Evolutionary conservation across 2,888 invertebrate genomes (phyloP).

Genomic region (Cantharis rustica): DNA sequence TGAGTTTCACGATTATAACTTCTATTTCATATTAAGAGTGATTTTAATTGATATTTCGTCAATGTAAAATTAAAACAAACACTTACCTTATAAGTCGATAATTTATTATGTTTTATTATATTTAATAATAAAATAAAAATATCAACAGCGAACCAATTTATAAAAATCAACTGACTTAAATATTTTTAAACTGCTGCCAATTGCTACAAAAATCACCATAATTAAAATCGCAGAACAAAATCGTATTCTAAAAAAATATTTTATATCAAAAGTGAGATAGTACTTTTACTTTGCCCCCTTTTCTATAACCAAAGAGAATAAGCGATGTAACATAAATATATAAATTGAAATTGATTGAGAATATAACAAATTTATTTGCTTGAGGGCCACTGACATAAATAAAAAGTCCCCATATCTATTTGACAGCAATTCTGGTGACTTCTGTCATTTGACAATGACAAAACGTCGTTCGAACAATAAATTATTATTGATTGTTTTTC

Average conservation of each 20-base stretch:
- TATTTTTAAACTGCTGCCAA: neutral
- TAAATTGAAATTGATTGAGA: too few species aligned
- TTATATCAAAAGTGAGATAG: too few species aligned
- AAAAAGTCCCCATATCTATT: too few species aligned
- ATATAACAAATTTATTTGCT: too few species aligned
- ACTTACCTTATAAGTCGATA: neutral
- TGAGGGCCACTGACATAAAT: too few species aligned
- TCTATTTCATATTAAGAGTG: too few species aligned
- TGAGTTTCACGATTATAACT: too few species aligned
- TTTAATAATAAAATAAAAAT: too few species aligned
- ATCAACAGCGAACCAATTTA: too few species aligned
- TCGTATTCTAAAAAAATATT: neutral
- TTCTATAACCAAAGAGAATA: neutral
- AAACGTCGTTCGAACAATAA: neutral
- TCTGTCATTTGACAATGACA: neutral
- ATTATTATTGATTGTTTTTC: neutral
- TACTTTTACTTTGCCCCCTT: too few species aligned
- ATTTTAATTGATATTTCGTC: neutral
- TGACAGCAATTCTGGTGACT: too few species aligned
- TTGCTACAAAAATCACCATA: neutral
- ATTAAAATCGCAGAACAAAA: neutral
- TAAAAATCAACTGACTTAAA: too few species aligned
- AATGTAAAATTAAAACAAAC: neutral
- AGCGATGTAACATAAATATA: neutral
- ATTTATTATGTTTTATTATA: neutral